phyloP scores from a whole-genome alignment of 2,888 invertebrate species.

The Amphipoea oculea region DNA sequence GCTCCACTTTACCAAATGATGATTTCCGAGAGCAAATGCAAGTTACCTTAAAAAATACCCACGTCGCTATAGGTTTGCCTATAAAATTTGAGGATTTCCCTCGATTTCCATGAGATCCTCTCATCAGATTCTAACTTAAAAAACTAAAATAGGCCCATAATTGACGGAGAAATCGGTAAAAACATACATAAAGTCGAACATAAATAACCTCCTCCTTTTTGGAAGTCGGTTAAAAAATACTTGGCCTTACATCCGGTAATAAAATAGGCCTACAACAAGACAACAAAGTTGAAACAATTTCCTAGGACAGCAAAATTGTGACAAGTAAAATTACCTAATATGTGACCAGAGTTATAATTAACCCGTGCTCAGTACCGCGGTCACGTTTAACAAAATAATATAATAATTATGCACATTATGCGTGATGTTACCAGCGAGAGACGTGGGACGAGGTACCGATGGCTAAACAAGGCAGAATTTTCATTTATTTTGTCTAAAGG shows the following conservation, averaged over 20 bases:
- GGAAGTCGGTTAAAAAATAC: neutral
- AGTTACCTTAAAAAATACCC: no score
- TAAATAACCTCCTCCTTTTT: no score
- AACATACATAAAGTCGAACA: no score
- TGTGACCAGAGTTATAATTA: constrained; percentile 48
- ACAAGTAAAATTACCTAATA: constrained; percentile 48
- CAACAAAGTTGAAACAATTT: constrained; percentile 25
- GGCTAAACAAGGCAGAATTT: constrained; percentile 35
- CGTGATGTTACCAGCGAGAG: constrained; percentile 59
- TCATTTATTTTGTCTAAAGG: neutral
- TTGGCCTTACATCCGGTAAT: constrained; percentile 12
- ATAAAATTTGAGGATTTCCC: no score
- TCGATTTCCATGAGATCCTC: no score
- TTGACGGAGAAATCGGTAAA: no score
- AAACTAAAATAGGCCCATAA: no score
- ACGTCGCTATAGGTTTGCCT: no score
- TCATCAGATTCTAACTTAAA: no score
- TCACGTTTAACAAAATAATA: constrained; percentile 69
- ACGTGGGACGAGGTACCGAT: constrained; percentile 56
- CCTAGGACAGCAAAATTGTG: constrained; percentile 29
- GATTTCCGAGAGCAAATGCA: no score
- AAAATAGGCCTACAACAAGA: constrained; percentile 13
- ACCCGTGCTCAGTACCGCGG: constrained; percentile 52
- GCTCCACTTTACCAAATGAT: no score
- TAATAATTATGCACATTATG: constrained; percentile 65